phyloP scores from a whole-genome alignment of 2,113 vertebrate genomes.

The Corvus moneduloides region DNA sequence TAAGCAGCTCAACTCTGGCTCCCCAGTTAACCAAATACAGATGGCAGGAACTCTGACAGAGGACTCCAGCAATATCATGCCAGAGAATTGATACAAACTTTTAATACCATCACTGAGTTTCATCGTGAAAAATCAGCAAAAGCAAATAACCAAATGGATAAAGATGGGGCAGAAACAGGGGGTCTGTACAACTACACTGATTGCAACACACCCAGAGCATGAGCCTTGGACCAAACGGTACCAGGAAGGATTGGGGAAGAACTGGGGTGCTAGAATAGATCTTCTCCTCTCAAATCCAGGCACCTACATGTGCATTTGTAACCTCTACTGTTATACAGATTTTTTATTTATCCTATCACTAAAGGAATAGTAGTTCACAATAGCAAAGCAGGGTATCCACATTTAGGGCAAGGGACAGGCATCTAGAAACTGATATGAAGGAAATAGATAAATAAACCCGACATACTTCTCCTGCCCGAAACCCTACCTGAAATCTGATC shows the following conservation, averaged over 20 bases:
- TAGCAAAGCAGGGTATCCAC: neutral
- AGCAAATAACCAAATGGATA: neutral
- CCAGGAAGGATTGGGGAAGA: neutral
- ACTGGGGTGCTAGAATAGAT: neutral
- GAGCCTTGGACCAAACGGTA: neutral
- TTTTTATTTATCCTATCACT: neutral
- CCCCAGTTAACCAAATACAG: neutral
- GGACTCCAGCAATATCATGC: accelerated
- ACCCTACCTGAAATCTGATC: neutral
- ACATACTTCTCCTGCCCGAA: neutral
- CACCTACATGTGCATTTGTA: neutral
- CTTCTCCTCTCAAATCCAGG: neutral
- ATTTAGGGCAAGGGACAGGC: neutral
- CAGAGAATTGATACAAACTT: neutral
- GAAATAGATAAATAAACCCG: neutral
- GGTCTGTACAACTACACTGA: neutral
- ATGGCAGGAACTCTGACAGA: neutral
- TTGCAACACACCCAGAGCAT: neutral
- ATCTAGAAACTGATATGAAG: neutral
- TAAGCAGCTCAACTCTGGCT: neutral
- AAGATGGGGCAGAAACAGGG: neutral
- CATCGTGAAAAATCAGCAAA: neutral
- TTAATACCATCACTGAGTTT: neutral
- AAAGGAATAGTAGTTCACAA: neutral
- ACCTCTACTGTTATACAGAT: neutral